phyloP scores from a whole-genome alignment of 2,113 vertebrate genomes.

The Heteronetta atricapilla region DNA sequence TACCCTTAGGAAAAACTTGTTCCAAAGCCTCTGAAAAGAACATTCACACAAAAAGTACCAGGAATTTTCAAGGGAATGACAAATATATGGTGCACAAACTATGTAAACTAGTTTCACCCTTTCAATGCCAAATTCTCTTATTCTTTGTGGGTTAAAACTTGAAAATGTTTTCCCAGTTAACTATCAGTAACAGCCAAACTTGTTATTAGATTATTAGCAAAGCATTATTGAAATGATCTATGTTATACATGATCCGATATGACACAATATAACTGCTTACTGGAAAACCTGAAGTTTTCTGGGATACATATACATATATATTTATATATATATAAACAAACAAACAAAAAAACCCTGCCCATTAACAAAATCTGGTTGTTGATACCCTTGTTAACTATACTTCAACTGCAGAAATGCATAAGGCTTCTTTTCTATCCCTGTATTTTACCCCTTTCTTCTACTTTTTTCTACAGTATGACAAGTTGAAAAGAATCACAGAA shows the following conservation, averaged over 20 bases:
- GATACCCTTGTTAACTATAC: neutral
- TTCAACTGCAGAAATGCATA: neutral
- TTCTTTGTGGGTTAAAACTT: neutral
- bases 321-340: no score
- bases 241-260: neutral
- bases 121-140: neutral
- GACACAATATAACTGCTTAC: fast-evolving
- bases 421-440: neutral
- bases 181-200: neutral
- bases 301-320: neutral
- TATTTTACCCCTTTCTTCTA: neutral
- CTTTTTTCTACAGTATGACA: no score
- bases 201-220: neutral
- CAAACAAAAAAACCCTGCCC: no score
- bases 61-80: neutral
- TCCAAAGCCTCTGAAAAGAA: neutral
- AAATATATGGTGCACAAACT: neutral
- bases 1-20: neutral
- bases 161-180: neutral
- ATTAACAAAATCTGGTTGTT: neutral
- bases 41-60: neutral
- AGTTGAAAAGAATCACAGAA: no score
- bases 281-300: neutral
- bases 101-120: neutral
- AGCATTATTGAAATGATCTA: neutral